Conservation (phyloP, 92 coral and sea anemone species). For the Diadumene lineata region DNA sequence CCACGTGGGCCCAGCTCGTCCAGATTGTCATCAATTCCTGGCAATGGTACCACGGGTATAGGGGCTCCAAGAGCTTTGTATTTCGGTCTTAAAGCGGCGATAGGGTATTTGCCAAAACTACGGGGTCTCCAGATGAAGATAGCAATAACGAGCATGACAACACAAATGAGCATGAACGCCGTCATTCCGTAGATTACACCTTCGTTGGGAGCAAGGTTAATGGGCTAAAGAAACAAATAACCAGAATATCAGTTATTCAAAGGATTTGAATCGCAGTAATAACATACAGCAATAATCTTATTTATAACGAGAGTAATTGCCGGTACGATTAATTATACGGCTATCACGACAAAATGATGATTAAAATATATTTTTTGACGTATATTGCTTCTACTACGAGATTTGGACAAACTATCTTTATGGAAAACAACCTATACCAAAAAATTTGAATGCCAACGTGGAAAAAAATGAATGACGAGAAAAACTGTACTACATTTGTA, state of each 20-base stretch:
- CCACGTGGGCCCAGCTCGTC: slow-evolving; percentile 95
- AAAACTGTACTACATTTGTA: too few species aligned
- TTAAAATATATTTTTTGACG: too few species aligned
- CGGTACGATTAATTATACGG: too few species aligned
- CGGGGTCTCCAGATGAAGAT: slow-evolving; percentile 97
- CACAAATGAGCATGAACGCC: slow-evolving; percentile 89
- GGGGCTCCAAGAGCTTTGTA: slow-evolving; percentile 99
- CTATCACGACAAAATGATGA: too few species aligned
- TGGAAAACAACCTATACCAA: too few species aligned
- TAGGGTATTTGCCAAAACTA: slow-evolving; percentile 87
- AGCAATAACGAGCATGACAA: slow-evolving; percentile 91
- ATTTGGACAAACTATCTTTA: too few species aligned
- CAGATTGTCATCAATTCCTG: slow-evolving; percentile 88
- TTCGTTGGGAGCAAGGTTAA: slow-evolving; percentile 92
- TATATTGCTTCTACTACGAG: too few species aligned
- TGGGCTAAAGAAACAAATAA: slow-evolving; percentile 57
- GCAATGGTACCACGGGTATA: slow-evolving; percentile 94
- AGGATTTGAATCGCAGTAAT: not conserved
- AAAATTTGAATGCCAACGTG: too few species aligned
- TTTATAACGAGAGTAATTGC: too few species aligned
- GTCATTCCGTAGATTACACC: slow-evolving; percentile 91
- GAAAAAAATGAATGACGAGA: too few species aligned
- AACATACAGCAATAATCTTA: too few species aligned
- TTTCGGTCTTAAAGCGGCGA: slow-evolving; percentile 88
- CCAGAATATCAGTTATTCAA: not conserved